These are phyloP conservation scores for Strigamia transsilvanica DNA, from an alignment of 2,888 invertebrate species.

Conservation along the genomic window DNA sequence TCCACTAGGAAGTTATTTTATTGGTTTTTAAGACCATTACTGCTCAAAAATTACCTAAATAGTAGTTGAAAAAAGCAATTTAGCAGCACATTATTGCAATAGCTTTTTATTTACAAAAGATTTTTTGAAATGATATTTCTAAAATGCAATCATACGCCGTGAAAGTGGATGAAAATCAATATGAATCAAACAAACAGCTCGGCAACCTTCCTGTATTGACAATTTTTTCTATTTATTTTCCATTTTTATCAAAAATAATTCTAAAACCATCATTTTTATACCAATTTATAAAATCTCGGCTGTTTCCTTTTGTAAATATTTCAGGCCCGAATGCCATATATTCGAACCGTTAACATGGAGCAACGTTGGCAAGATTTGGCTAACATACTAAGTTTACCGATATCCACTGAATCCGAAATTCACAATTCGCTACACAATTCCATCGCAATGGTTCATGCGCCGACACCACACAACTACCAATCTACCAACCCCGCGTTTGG, in stretches of 20 bases:
- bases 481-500: conserved; percentile 53
- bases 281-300: no score
- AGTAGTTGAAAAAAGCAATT: no score
- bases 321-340: conserved; percentile 72
- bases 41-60: no score
- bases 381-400: conserved; percentile 79
- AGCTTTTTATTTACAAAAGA: no score
- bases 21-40: no score
- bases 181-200: no score
- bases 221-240: not conserved
- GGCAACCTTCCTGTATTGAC: not conserved
- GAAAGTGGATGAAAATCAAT: no score
- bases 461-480: conserved; percentile 6
- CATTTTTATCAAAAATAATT: no score
- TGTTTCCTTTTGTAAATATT: not conserved
- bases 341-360: conserved; percentile 84
- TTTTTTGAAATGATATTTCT: not conserved
- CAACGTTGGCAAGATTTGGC: conserved; percentile 92
- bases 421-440: conserved; percentile 53
- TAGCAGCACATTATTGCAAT: no score
- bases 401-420: conserved; percentile 53
- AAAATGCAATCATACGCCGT: no score
- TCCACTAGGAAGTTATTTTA: no score
- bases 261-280: no score
- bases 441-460: conserved; percentile 41